Conservation (phyloP, 2,888 invertebrate species). For the Chirona hameri region DNA sequence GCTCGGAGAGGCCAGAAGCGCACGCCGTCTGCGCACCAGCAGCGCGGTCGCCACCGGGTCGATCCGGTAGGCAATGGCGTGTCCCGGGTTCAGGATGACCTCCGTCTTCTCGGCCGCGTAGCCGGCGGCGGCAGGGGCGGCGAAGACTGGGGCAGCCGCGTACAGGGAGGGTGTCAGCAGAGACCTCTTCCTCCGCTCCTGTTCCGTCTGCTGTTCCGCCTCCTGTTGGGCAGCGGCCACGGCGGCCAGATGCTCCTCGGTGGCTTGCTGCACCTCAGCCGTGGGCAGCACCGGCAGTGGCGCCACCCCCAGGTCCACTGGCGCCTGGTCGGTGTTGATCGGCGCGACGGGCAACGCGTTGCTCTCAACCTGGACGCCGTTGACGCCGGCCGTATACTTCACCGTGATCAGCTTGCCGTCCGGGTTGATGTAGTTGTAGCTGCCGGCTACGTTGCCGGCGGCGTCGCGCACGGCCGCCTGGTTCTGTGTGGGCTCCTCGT, state of each 20-base stretch:
- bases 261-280: conserved; percentile 22
- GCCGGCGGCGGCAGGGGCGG: conserved; percentile 61
- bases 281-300: background rate
- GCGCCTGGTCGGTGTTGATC: conserved; percentile 58
- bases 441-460: conserved; percentile 3
- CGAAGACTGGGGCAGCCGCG: conserved; percentile 61
- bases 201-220: conserved; percentile 49
- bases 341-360: conserved; percentile 53
- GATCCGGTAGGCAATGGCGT: conserved; percentile 77
- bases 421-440: conserved; percentile 37
- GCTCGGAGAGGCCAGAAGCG: too few species aligned
- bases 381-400: conserved; percentile 65
- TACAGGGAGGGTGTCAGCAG: conserved; percentile 54
- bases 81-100: conserved; percentile 85
- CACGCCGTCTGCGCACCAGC: too few species aligned
- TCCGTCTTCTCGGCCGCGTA: conserved; percentile 82
- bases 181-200: conserved; percentile 80
- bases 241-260: background rate
- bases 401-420: conserved; percentile 45
- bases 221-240: background rate
- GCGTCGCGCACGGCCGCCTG: conserved; percentile 4
- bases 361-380: conserved; percentile 71
- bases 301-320: conserved; percentile 51
- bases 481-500: background rate
- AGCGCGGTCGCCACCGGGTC: too few species aligned